phyloP scores from a whole-genome alignment of 2,888 invertebrate species.

The Lobophora halterata region DNA sequence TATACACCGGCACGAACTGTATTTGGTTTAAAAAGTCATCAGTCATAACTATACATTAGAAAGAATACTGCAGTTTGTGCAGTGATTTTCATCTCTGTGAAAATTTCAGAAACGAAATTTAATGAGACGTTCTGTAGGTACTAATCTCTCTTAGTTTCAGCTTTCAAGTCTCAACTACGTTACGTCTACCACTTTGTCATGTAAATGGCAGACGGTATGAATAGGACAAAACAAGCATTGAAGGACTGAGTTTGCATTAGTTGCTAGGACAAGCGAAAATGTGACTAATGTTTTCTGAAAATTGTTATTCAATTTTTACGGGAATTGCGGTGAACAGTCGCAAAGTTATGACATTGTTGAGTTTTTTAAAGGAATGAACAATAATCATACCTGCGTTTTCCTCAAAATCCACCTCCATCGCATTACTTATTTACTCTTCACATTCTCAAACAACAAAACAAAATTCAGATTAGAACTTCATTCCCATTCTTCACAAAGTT shows the following conservation, averaged over 20 bases:
- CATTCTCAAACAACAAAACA: conserved; percentile 2
- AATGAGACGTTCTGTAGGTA: too few relatives aligned
- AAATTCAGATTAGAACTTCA: conserved; percentile 4
- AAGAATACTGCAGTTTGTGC: too few relatives aligned
- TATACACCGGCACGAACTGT: too few relatives aligned
- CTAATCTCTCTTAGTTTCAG: conserved; percentile 21
- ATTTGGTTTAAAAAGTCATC: too few relatives aligned
- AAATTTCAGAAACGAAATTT: too few relatives aligned
- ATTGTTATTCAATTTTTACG: too few relatives aligned
- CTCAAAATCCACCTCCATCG: conserved; percentile 30
- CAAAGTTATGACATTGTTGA: conserved; percentile 14
- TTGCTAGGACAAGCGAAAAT: too few relatives aligned
- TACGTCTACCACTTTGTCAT: conserved; percentile 17
- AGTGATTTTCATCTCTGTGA: conserved; percentile 2
- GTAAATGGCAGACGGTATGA: conserved; percentile 20
- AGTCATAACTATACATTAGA: too few relatives aligned
- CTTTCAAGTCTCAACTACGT: conserved; percentile 13
- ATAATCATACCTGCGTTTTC: conserved; percentile 29
- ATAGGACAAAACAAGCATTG: conserved; percentile 14
- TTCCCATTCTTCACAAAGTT: conserved; percentile 6
- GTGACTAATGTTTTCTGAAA: too few relatives aligned
- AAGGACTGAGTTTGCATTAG: too few relatives aligned
- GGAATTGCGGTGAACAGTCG: too few relatives aligned
- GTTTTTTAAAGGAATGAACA: conserved; percentile 10
- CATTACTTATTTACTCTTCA: conserved; percentile 2